Evolutionary conservation across 2,888 invertebrate species (phyloP), one percentile per base, ranked within the genome.

Genomic region (Masnerella sp.): DNA sequence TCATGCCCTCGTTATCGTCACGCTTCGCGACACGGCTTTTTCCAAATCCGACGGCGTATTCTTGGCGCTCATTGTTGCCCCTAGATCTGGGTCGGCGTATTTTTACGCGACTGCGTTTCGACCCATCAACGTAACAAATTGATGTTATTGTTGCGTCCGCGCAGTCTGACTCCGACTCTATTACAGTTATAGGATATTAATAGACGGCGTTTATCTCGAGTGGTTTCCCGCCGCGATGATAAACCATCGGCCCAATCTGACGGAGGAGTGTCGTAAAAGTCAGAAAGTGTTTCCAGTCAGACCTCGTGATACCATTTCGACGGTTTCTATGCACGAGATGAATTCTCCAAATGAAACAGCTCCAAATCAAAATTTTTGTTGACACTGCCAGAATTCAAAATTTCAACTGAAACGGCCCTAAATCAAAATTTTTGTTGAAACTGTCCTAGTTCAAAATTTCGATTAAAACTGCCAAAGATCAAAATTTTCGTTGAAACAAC

Each of bases 161-260:
- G 49, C 32, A 20, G 47, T 40, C 40, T 56, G 38, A 12, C 40
- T 40, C 38, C 47, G 22, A 34, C 25, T 32, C 52, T 45, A 38
- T 59, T 61, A 52, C 52, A 45, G 34, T 43, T 52, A 14, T 25
- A 14, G 28, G 32, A 36, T 68, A 72, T 75, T 68, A 64, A 75
- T 69, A 59, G 71, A 54, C 51, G 49, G 8, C 38, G 32, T 5
- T 7, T 45, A 18, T 76, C 69, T 65, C 78, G 75, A 80, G 79
- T 22, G 76, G 80, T 78, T 79, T 77, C 82, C 81, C 79, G 82
- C 78, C 74, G 82, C 76, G 79, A 79, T 75, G 80, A 77, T 75
- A 65, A 75, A 77, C 72, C 70, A 77, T 76, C 76, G 78, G 71
- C 76, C 73, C 72, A 81, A 80, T 76, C 77, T 81, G 77, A 80